These are phyloP conservation scores for Carollia perspicillata DNA, from an alignment of 2,113 vertebrate genomes.

Conservation along the genomic window DNA sequence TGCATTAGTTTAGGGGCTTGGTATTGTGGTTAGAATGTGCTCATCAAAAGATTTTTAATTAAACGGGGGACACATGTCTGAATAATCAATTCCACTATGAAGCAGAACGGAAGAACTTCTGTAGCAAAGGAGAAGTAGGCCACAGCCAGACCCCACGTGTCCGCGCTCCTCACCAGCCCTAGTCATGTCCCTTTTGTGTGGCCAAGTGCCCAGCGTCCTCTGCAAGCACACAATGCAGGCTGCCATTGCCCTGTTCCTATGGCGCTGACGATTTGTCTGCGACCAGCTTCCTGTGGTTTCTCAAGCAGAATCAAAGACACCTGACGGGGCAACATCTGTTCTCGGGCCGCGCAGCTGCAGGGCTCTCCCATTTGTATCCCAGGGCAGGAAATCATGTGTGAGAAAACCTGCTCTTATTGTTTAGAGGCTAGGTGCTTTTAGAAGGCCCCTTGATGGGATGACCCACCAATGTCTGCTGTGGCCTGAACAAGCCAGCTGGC, in stretches of 20 bases:
- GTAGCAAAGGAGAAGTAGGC: not conserved
- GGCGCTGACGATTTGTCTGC: slow-evolving; percentile 76
- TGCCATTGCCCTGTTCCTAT: slow-evolving; percentile 64
- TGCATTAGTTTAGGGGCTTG: not conserved
- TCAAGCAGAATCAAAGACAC: slow-evolving; percentile 80
- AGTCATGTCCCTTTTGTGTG: not conserved
- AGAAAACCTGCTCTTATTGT: not conserved
- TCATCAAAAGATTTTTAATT: not conserved
- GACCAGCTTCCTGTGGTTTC: slow-evolving; percentile 77
- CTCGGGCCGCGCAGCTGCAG: slow-evolving; percentile 76
- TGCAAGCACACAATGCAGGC: not conserved
- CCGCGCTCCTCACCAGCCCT: not conserved
- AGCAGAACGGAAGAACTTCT: not conserved
- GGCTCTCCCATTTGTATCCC: slow-evolving; percentile 75
- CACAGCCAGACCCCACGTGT: not conserved
- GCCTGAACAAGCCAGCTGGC: not conserved
- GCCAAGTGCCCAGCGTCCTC: not conserved
- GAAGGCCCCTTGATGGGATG: not conserved
- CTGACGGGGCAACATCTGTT: slow-evolving; percentile 82
- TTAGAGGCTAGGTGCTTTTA: not conserved
- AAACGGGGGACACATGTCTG: not conserved
- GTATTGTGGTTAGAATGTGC: not conserved
- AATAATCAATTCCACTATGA: not conserved
- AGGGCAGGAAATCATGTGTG: slow-evolving; percentile 5
- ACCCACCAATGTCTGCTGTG: not conserved